Conservation (phyloP, 2,888 invertebrate species). For the Tetramorium bicarinatum region DNA sequence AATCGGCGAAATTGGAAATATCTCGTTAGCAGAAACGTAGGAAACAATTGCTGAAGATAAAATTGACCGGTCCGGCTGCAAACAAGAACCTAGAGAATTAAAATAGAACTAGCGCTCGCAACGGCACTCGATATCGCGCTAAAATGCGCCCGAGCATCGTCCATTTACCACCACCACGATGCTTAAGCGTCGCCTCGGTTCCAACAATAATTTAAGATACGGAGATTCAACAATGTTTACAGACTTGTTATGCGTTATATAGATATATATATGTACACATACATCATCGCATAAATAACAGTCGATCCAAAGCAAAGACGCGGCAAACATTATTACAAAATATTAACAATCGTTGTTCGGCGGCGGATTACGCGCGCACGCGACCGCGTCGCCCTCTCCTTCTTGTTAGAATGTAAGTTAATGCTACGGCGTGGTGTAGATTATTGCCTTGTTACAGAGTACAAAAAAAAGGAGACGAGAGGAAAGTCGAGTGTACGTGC, state of each 20-base stretch:
- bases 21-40: not conserved
- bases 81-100: conserved; percentile 36
- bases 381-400: not conserved
- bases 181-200: conserved; percentile 27
- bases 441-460: conserved; percentile 55
- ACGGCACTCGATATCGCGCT: not conserved
- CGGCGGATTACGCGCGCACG: not conserved
- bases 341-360: conserved; percentile 62
- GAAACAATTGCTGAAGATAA: conserved; percentile 20
- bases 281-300: conserved; percentile 45
- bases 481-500: conserved; percentile 49
- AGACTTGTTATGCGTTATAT: conserved; percentile 32
- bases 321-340: conserved; percentile 57
- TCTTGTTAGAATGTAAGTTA: conserved; percentile 42
- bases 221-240: conserved; percentile 59
- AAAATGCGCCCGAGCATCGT: conserved; percentile 14
- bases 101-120: conserved; percentile 40
- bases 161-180: conserved; percentile 14
- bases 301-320: conserved; percentile 56
- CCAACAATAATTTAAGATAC: conserved; percentile 55
- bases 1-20: not conserved
- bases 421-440: conserved; percentile 45
- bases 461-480: conserved; percentile 53
- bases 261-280: conserved; percentile 62
- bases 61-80: conserved; percentile 10